Evolutionary conservation across 2,888 invertebrate species (phyloP), one percentile per base, ranked within the genome.

Genomic region (Meta bourneti): DNA sequence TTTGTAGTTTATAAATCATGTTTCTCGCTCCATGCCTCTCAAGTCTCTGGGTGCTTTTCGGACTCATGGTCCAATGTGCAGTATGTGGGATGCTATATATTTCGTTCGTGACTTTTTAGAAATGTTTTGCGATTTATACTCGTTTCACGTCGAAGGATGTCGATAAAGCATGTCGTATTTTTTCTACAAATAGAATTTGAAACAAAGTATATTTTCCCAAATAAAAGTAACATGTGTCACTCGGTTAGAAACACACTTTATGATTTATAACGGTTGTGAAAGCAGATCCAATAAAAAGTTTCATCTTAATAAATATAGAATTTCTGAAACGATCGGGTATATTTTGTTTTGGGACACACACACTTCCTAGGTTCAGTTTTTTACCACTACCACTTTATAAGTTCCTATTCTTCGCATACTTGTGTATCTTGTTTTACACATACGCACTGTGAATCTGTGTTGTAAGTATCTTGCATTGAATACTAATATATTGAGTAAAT

Each of bases 1-100:
- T 79, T 61, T 79, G 79, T 20, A 79, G 20, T 61, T 54, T 20
- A 79, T 79, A n/a, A 69, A 34, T 79, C 61, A 79, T 79, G 11
- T 13, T 34, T 13, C 19, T 69, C 54, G 9, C 61, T 11, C 13
- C 16, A 79, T 7, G 34, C 61, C 61, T 34, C 54, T 79, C 20
- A 79, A 61, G 34, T 20, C 34, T 34, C 61, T 61, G 61, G 61
- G 16, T 9, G 61, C 8, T 61, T 61, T 61, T 61, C 16, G 8
- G 61, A 61, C 61, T 61, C 1, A 16, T 61, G 61, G 61, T 61
- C 61, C 61, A 5, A 5, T 61, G 61, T 61, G 11, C 11, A 61
- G 16, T 9, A 61, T 6, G 16, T 34, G 34, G 34, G 34, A 34
- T 34, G 34, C 34, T 4, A 61, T 61, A 61, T 61, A 61, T 61